Percentiles rank a stretch among this genome's conserved stretches.
Conservation (phyloP, 2,113 vertebrate genomes). For the Siniperca chuatsi region DNA sequence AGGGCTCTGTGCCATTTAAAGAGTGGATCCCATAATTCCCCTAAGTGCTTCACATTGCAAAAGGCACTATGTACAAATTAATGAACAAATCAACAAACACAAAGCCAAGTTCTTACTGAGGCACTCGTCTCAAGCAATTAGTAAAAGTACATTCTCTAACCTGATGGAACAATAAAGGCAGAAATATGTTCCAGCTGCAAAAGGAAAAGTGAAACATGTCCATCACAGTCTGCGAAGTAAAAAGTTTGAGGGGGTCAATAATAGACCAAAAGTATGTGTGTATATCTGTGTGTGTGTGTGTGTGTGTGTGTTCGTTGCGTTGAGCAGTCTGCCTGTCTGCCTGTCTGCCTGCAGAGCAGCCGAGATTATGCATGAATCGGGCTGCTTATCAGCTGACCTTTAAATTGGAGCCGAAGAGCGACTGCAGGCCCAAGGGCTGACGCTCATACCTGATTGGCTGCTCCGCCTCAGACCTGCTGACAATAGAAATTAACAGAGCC, state of each 20-base stretch:
- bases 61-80: constrained; percentile 67
- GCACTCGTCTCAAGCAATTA: constrained; percentile 49
- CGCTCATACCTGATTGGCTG: constrained; percentile 78
- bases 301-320: constrained; percentile 29
- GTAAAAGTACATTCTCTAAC: constrained; percentile 56
- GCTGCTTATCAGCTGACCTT: constrained; percentile 86
- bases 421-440: constrained; percentile 77
- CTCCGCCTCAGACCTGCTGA: constrained; percentile 80
- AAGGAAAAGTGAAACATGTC: constrained; percentile 26
- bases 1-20: constrained; percentile 66
- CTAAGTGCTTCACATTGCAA: constrained; percentile 67
- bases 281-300: constrained; percentile 33
- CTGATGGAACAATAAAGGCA: constrained; percentile 22
- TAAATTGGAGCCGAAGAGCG: constrained; percentile 83
- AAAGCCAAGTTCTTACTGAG: constrained; percentile 49
- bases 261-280: constrained; percentile 21
- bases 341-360: constrained; percentile 60
- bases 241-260: constrained; percentile 60
- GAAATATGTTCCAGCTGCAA: constrained; percentile 10
- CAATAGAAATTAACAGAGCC: constrained; percentile 84
- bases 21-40: constrained; percentile 65
- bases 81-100: constrained; percentile 74
- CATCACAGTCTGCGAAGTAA: constrained; percentile 15
- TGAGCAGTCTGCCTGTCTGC: constrained; percentile 54
- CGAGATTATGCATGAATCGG: constrained; percentile 83